Conservation (phyloP, 2,888 invertebrate species). For the Andrena haemorrhoa region DNA sequence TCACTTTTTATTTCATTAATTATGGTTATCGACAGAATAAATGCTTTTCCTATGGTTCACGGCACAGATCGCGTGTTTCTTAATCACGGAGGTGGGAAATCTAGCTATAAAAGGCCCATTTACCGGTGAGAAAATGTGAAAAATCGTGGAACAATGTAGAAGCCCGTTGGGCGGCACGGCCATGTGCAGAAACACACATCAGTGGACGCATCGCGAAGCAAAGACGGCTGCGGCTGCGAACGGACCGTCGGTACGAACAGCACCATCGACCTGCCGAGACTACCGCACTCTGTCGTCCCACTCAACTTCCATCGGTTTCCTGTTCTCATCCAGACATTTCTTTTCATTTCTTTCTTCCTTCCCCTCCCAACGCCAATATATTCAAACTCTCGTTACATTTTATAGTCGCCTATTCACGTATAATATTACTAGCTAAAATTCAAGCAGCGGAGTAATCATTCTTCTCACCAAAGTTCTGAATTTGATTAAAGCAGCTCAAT, state of each 20-base stretch:
- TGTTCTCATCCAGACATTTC: slow-evolving; percentile 26
- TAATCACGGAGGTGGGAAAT: slow-evolving; percentile 43
- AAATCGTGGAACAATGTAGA: slow-evolving; percentile 75
- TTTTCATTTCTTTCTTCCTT: not conserved
- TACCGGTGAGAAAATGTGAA: slow-evolving; percentile 77
- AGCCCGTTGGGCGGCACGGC: slow-evolving; percentile 79
- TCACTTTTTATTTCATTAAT: slow-evolving; percentile 41
- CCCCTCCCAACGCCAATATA: not conserved
- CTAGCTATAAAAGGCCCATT: slow-evolving; percentile 60
- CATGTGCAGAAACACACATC: slow-evolving; percentile 84
- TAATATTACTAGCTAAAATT: not conserved
- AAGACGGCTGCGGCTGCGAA: slow-evolving; percentile 81
- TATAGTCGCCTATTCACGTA: slow-evolving; percentile 6
- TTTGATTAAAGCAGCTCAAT: slow-evolving; percentile 52
- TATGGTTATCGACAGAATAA: slow-evolving; percentile 39
- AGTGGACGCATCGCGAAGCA: slow-evolving; percentile 80
- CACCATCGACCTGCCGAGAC: slow-evolving; percentile 72
- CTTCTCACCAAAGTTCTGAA: slow-evolving; percentile 31
- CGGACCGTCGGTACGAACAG: slow-evolving; percentile 79
- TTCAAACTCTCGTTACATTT: too few species aligned
- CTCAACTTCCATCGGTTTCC: slow-evolving; percentile 52
- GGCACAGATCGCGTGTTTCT: slow-evolving; percentile 25
- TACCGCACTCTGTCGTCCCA: slow-evolving; percentile 63
- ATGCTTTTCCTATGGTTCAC: slow-evolving; percentile 26
- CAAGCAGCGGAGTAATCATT: not conserved